Base-by-base conservation (phyloP, 2,888 invertebrate genomes). In the Vesta saturnalis region DNA sequence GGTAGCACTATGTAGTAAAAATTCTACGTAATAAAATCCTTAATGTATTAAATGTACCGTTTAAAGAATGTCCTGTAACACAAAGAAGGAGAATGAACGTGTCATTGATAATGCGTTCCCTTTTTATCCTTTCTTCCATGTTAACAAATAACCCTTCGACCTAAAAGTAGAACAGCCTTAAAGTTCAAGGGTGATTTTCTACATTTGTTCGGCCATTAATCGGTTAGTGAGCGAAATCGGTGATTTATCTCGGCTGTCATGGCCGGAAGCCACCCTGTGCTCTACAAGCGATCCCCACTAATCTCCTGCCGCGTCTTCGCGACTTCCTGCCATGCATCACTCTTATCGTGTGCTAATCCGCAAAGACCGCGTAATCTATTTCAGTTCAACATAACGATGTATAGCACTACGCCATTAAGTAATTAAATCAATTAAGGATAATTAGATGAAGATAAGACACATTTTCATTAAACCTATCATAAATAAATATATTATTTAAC, bases 161-260 rank as follows among this genome's bases (percentile, higher is more conserved):
- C 60, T 60, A 60, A 55, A 65, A 65, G 65, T 60, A 60, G 67
- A 70, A 67, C 69, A 67, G 61, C 69, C 64, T 54, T 69, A 80
- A 80, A 82, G 81, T 80, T 80, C 80, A 80, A 81, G 81, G 82
- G 82, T 81, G 82, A 81, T 82, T 83, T 82, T 83, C 81, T 82
- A 81, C 83, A 84, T 83, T 84, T 83, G 83, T 81, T 82, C 81
- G 80, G 73, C 81, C 83, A 83, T 83, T 83, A 83, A 83, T 84
- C 83, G 82, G 77, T 74, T 75, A 77, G 74, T 74, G 75, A 74
- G 75, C 63, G 70, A 72, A 71, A 71, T 68, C 71, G 82, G 82
- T 83, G 83, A 83, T 83, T 83, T 83, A 83, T 81, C 80, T 79
- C 74, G 74, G 76, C 80, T 82, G 83, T 83, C 83, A 82, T 75